Conservation (phyloP, 2,113 vertebrate species). For the Eurypyga helias region DNA sequence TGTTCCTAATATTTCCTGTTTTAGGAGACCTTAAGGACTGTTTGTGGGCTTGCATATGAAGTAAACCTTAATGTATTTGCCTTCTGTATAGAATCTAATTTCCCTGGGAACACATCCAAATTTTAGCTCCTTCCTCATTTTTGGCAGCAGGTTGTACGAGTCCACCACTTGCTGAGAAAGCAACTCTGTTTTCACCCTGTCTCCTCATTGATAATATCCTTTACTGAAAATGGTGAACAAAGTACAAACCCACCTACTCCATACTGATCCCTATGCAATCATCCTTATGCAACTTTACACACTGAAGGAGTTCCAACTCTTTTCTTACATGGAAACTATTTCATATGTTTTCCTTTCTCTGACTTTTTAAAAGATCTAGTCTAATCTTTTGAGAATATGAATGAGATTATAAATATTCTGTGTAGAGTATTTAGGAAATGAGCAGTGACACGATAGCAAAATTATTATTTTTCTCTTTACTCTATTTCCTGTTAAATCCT, state of each 20-base stretch:
- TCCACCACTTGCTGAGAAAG: neutral
- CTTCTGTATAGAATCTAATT: neutral
- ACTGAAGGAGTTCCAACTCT: neutral
- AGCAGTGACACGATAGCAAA: neutral
- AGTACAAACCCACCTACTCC: neutral
- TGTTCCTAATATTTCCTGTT: neutral
- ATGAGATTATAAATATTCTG: neutral
- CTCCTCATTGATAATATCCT: neutral
- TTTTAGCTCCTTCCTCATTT: neutral
- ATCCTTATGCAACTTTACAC: neutral
- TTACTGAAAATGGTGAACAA: neutral
- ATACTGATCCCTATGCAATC: neutral
- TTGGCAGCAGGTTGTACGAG: neutral
- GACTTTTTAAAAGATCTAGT: neutral
- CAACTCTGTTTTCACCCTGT: fast-evolving
- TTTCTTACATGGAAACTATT: neutral
- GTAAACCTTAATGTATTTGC: neutral
- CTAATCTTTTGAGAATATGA: neutral
- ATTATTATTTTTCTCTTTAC: neutral
- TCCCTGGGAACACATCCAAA: neutral
- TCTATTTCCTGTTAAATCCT: neutral
- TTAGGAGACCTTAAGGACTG: fast-evolving
- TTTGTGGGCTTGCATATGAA: neutral
- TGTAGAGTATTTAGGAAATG: neutral
- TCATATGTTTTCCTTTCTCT: neutral